Evolutionary conservation across 2,113 vertebrate species (phyloP).

Genomic region (Nothocercus nigrocapillus): DNA sequence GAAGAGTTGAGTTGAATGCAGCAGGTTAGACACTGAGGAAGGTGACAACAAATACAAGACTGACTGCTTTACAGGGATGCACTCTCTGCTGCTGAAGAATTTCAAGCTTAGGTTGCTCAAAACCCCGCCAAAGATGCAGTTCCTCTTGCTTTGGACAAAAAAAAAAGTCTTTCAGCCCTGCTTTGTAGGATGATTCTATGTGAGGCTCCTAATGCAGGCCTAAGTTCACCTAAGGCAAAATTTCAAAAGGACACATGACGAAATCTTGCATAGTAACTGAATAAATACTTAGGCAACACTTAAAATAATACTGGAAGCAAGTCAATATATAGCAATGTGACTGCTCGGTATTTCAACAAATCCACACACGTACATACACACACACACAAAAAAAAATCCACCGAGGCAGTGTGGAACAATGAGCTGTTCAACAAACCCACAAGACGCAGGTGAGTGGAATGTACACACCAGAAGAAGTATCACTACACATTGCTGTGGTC

Average conservation of each 20-base stretch:
- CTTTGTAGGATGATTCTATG: too few species aligned
- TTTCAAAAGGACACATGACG: background rate
- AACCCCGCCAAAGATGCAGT: too few species aligned
- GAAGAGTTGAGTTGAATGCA: too few species aligned
- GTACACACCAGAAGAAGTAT: background rate
- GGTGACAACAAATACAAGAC: too few species aligned
- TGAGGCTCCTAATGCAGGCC: too few species aligned
- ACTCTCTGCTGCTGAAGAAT: too few species aligned
- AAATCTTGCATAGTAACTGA: background rate
- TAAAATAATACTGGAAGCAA: background rate
- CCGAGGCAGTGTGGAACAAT: too few species aligned
- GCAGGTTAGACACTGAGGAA: too few species aligned
- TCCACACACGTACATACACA: background rate
- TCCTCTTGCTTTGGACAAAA: too few species aligned
- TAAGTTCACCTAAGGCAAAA: background rate
- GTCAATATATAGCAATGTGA: background rate
- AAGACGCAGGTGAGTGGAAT: background rate
- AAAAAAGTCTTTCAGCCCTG: too few species aligned
- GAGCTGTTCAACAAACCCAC: background rate
- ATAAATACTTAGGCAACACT: background rate
- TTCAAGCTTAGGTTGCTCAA: too few species aligned
- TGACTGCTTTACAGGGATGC: too few species aligned
- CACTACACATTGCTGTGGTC: background rate
- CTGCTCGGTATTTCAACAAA: background rate
- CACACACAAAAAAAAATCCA: background rate